A percentile compares a stretch with the other conserved stretches of the same genome.
Evolutionary conservation across 2,888 invertebrate genomes (phyloP).

Genomic region (Margaritifera margaritifera): DNA sequence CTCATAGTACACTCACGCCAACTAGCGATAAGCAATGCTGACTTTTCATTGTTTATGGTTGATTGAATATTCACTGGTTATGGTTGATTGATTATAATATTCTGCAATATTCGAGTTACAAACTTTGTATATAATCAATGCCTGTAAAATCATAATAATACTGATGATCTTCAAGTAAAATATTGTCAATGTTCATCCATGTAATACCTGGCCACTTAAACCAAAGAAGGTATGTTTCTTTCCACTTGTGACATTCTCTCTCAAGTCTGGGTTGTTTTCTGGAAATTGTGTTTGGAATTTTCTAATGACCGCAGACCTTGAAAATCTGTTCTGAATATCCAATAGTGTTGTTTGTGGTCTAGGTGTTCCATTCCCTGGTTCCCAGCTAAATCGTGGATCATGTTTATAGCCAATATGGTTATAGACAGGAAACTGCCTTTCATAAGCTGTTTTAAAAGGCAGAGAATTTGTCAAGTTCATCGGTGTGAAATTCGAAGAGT

Average conservation of each 20-base stretch:
- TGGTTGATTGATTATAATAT: too few species aligned
- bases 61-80: too few species aligned
- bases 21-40: too few species aligned
- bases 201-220: slow-evolving; percentile 64
- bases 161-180: background rate
- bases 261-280: slow-evolving; percentile 66
- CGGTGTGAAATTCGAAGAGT: slow-evolving; percentile 58
- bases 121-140: too few species aligned
- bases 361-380: slow-evolving; percentile 58
- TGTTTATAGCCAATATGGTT: slow-evolving; percentile 55
- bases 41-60: too few species aligned
- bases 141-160: too few species aligned
- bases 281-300: slow-evolving; percentile 62
- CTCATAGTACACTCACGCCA: too few species aligned
- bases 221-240: slow-evolving; percentile 67
- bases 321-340: slow-evolving; percentile 65
- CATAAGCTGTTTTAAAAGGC: slow-evolving; percentile 48
- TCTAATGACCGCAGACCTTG: slow-evolving; percentile 54
- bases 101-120: too few species aligned
- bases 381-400: slow-evolving; percentile 62
- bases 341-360: slow-evolving; percentile 64
- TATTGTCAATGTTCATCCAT: slow-evolving; percentile 43
- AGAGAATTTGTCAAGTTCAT: slow-evolving; percentile 42
- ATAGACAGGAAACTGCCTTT: slow-evolving; percentile 55
- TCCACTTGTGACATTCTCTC: slow-evolving; percentile 62